Conservation (phyloP, 2,888 invertebrate genomes). For the Leptinotarsa peninsularis region DNA sequence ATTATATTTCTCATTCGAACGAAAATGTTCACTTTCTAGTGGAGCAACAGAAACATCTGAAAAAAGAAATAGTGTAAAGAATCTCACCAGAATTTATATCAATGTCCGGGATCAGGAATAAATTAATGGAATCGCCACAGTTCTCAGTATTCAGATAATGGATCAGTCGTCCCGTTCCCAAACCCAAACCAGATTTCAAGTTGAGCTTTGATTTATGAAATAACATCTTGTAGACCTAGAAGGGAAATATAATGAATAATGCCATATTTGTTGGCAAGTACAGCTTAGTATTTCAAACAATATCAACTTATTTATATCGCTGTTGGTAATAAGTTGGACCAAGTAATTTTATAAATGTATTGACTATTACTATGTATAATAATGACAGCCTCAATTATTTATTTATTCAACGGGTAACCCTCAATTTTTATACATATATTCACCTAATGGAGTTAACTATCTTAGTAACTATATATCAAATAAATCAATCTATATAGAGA, state of each 20-base stretch:
- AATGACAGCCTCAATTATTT: too few relatives aligned
- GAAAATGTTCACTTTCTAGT: background rate
- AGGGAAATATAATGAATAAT: constrained; percentile 24
- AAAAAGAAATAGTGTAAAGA: background rate
- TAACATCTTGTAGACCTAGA: constrained; percentile 65
- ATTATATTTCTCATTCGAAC: background rate
- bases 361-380: too few relatives aligned
- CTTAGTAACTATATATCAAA: too few relatives aligned
- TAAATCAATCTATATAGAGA: too few relatives aligned
- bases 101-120: constrained; percentile 77
- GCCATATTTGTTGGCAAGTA: too few relatives aligned
- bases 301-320: too few relatives aligned
- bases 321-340: too few relatives aligned
- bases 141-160: constrained; percentile 69
- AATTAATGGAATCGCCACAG: constrained; percentile 75
- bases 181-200: constrained; percentile 76
- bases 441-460: too few relatives aligned
- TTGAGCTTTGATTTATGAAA: constrained; percentile 77
- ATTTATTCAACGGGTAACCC: too few relatives aligned
- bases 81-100: constrained; percentile 54
- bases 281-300: too few relatives aligned
- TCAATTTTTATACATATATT: too few relatives aligned
- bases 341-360: too few relatives aligned
- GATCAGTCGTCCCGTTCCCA: constrained; percentile 65
- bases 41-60: background rate